Percentiles rank a stretch among this genome's conserved stretches.
phyloP scores from a whole-genome alignment of 1,140 invertebrate genomes.

The Drosophila simulans region DNA sequence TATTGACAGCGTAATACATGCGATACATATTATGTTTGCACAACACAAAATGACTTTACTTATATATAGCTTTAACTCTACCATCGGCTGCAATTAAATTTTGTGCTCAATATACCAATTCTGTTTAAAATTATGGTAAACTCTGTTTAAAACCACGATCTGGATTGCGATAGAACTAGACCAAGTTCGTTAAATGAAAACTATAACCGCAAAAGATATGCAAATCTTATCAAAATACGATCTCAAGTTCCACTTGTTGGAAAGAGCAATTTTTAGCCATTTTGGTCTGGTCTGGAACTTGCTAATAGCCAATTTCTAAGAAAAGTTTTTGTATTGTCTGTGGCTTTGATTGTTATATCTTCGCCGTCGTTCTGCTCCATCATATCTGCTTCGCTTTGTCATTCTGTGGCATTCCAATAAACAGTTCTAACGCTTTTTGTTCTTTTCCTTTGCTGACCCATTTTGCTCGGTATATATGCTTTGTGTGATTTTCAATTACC shows the following conservation, averaged over 20 bases:
- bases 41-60: neutral
- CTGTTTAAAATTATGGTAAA: too few relatives aligned
- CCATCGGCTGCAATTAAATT: neutral
- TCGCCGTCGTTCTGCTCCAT: slow-evolving; percentile 6
- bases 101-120: too few relatives aligned
- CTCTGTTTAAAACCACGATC: too few relatives aligned
- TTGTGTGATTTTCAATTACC: slow-evolving; percentile 69
- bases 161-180: neutral
- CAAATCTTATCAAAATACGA: neutral
- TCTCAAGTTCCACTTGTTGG: neutral
- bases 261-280: neutral
- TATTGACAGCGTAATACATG: too few relatives aligned
- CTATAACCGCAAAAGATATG: neutral
- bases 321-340: slow-evolving; percentile 20
- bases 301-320: slow-evolving; percentile 42
- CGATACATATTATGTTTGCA: too few relatives aligned
- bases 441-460: slow-evolving; percentile 53
- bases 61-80: too few relatives aligned
- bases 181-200: slow-evolving; percentile 2
- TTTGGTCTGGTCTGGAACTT: neutral
- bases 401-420: slow-evolving; percentile 45
- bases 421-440: slow-evolving; percentile 37
- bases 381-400: slow-evolving; percentile 40
- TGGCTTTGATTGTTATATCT: slow-evolving; percentile 35
- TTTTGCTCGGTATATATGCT: slow-evolving; percentile 39